A percentile compares a stretch with the other conserved stretches of the same genome.
These are phyloP conservation scores for Lysandra coridon DNA, from an alignment of 2,888 invertebrate genomes.

Conservation along the genomic window DNA sequence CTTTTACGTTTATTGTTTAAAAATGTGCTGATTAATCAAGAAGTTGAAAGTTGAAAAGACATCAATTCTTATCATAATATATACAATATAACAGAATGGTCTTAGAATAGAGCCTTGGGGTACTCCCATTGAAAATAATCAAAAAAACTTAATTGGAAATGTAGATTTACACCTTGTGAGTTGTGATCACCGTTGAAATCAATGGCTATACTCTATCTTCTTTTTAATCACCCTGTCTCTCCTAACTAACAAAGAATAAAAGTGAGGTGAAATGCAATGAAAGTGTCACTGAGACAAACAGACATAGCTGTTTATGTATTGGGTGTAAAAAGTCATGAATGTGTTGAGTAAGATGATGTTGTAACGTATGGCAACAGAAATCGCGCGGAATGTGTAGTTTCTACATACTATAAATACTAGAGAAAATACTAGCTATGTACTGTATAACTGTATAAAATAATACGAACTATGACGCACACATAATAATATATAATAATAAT, in stretches of 20 bases:
- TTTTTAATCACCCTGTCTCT: constrained; percentile 37
- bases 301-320: neutral
- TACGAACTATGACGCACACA: no score
- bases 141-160: constrained; percentile 28
- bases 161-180: constrained; percentile 84
- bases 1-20: no score
- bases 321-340: neutral
- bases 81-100: neutral
- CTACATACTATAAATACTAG: neutral
- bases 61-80: neutral
- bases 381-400: neutral
- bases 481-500: no score
- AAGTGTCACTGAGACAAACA: no score
- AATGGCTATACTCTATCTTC: constrained; percentile 91
- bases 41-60: no score
- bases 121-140: neutral
- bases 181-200: constrained; percentile 94
- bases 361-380: neutral
- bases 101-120: neutral
- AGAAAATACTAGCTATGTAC: neutral
- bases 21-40: no score
- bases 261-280: no score
- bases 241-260: no score
- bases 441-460: no score
- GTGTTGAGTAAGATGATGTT: neutral